Percentiles rank a stretch among this genome's conserved stretches.
Conservation (phyloP, 2,113 vertebrate species). For the Cyanocitta stelleri region DNA sequence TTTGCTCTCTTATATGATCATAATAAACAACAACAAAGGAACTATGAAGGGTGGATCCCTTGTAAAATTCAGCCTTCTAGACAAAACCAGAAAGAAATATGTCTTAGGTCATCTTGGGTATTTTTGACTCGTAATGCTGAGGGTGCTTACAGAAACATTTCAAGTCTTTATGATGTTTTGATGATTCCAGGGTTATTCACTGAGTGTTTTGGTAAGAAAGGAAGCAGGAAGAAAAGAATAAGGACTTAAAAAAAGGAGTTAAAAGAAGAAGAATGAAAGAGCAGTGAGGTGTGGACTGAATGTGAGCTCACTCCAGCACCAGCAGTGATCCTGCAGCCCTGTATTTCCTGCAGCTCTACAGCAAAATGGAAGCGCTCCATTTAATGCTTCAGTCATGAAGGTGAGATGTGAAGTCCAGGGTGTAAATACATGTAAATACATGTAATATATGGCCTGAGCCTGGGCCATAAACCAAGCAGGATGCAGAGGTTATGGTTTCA, state of each 20-base stretch:
- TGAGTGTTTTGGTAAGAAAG: background rate
- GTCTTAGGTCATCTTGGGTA: conserved; percentile 27
- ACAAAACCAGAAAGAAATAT: conserved; percentile 8
- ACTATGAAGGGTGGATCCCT: conserved; percentile 18
- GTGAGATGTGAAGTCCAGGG: background rate
- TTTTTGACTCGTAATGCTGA: background rate
- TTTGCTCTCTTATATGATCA: background rate
- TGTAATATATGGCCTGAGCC: background rate
- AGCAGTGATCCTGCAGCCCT: background rate
- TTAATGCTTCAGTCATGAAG: background rate
- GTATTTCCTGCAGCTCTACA: background rate
- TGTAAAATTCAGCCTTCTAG: conserved; percentile 15
- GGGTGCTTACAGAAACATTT: background rate
- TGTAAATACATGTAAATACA: background rate
- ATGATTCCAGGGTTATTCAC: background rate
- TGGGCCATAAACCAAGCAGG: background rate
- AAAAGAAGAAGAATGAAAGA: background rate
- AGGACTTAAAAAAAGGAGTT: background rate
- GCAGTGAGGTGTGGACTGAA: background rate
- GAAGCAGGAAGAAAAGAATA: background rate
- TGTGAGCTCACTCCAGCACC: background rate
- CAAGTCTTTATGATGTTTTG: background rate
- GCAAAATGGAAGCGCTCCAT: background rate
- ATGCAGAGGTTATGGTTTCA: background rate
- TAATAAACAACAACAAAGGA: conserved; percentile 50